Evolutionary conservation across 30 jellyfish, hydroid and myxozoan species (phyloP).

Genomic region (Nemopilema nomurai): DNA sequence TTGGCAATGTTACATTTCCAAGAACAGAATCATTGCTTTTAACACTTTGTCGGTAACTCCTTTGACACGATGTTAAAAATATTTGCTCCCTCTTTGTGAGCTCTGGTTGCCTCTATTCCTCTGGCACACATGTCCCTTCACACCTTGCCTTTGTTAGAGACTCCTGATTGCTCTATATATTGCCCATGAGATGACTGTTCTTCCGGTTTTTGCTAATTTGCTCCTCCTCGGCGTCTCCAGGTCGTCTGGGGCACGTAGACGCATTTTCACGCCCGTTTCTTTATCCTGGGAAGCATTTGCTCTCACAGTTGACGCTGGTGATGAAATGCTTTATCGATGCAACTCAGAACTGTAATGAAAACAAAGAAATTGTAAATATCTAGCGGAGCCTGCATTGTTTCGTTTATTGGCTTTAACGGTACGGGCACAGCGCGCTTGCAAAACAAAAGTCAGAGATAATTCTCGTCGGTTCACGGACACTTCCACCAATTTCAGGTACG

Average conservation of each 20-base stretch:
- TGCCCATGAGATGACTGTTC: too few relatives aligned
- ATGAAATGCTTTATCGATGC: slow-evolving; percentile 38
- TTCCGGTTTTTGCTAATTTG: too few relatives aligned
- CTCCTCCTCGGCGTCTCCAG: background rate
- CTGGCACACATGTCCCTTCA: too few relatives aligned
- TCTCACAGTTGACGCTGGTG: slow-evolving; percentile 38
- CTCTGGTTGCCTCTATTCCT: too few relatives aligned
- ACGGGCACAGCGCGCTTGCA: background rate
- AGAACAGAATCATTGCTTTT: too few relatives aligned
- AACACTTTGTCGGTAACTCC: too few relatives aligned
- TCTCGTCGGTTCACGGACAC: too few relatives aligned
- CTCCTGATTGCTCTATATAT: too few relatives aligned
- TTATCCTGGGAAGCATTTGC: slow-evolving; percentile 41
- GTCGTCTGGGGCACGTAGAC: background rate
- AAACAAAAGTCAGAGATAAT: too few relatives aligned
- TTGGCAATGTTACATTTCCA: too few relatives aligned
- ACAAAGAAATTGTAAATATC: slow-evolving; percentile 10
- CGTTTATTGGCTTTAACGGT: slow-evolving; percentile 20
- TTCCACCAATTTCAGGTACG: background rate
- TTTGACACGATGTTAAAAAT: too few relatives aligned
- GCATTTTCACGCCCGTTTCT: background rate
- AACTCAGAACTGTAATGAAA: slow-evolving; percentile 17
- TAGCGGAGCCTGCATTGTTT: slow-evolving; percentile 18
- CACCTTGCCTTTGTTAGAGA: background rate
- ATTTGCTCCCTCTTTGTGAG: too few relatives aligned